A percentile compares a stretch with the other conserved stretches of the same genome.
Evolutionary conservation across 2,797 vertebrate species (phyloP).

Genomic region (Sciurus vulgaris): DNA sequence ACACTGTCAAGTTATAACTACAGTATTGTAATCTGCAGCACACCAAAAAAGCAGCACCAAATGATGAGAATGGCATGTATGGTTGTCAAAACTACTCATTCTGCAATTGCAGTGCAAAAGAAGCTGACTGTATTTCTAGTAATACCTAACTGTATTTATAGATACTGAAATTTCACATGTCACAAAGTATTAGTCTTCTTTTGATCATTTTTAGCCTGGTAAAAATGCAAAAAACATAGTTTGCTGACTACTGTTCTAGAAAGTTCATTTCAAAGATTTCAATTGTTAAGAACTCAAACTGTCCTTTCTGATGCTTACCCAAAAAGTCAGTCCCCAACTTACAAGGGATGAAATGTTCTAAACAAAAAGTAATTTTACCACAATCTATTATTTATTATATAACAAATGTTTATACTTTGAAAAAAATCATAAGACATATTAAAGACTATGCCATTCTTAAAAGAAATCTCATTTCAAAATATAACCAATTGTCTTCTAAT

Average conservation of each 20-base stretch:
- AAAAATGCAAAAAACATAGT: slow-evolving; percentile 39
- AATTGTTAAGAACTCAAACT: slow-evolving; percentile 42
- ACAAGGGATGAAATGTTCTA: not conserved
- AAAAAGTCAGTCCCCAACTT: slow-evolving; percentile 30
- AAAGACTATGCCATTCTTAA: slow-evolving; percentile 24
- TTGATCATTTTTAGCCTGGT: not conserved
- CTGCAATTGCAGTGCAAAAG: slow-evolving; percentile 37
- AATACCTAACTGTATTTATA: slow-evolving; percentile 22
- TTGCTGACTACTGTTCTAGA: not conserved
- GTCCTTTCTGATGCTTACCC: slow-evolving; percentile 40
- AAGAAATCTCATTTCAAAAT: slow-evolving; percentile 51
- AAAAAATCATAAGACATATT: slow-evolving; percentile 28
- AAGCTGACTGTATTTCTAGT: not conserved
- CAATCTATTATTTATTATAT: not conserved
- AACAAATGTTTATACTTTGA: slow-evolving; percentile 35
- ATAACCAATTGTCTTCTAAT: slow-evolving; percentile 37
- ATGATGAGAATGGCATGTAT: slow-evolving; percentile 30
- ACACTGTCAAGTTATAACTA: slow-evolving; percentile 1
- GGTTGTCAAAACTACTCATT: slow-evolving; percentile 21
- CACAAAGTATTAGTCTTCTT: slow-evolving; percentile 20
- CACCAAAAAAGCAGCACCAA: slow-evolving; percentile 6
- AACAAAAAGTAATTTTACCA: slow-evolving; percentile 42
- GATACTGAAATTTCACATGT: slow-evolving; percentile 38
- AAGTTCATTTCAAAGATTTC: slow-evolving; percentile 47
- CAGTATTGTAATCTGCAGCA: slow-evolving; percentile 10